phyloP scores from a whole-genome alignment of 2,888 invertebrate species.

The Ophion slaviceki region DNA sequence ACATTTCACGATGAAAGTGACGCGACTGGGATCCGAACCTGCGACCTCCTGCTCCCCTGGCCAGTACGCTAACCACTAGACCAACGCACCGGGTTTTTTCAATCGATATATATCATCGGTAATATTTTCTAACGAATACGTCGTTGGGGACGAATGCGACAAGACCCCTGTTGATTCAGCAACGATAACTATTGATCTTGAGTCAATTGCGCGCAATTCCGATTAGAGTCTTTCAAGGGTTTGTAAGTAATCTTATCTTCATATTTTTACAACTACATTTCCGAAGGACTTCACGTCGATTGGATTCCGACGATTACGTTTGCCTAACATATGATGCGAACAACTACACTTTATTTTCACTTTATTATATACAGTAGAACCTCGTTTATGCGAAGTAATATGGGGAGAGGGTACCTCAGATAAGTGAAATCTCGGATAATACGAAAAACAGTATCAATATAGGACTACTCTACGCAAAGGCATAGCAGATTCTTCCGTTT shows the following conservation, averaged over 20 bases:
- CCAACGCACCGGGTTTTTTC: neutral
- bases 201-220: slow-evolving; percentile 22
- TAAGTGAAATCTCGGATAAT: too few relatives aligned
- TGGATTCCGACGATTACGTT: neutral
- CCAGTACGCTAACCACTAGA: too few relatives aligned
- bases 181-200: slow-evolving; percentile 38
- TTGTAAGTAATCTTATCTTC: slow-evolving; percentile 36
- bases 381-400: neutral
- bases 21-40: too few relatives aligned
- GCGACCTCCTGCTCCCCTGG: neutral
- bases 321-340: neutral
- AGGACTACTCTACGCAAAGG: too few relatives aligned
- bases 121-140: slow-evolving; percentile 26
- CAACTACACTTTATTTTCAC: neutral
- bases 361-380: neutral
- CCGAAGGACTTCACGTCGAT: neutral
- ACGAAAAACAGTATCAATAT: too few relatives aligned
- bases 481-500: neutral
- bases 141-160: neutral
- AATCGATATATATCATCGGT: slow-evolving; percentile 11
- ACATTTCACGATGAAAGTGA: too few relatives aligned
- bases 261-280: slow-evolving; percentile 18
- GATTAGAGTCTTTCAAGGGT: slow-evolving; percentile 27
- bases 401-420: too few relatives aligned
- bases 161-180: slow-evolving; percentile 6